A percentile compares a stretch with the other conserved stretches of the same genome.
These are phyloP conservation scores for Cyphomyrus discorhynchus DNA, from an alignment of 2,113 vertebrate species.

Conservation along the genomic window DNA sequence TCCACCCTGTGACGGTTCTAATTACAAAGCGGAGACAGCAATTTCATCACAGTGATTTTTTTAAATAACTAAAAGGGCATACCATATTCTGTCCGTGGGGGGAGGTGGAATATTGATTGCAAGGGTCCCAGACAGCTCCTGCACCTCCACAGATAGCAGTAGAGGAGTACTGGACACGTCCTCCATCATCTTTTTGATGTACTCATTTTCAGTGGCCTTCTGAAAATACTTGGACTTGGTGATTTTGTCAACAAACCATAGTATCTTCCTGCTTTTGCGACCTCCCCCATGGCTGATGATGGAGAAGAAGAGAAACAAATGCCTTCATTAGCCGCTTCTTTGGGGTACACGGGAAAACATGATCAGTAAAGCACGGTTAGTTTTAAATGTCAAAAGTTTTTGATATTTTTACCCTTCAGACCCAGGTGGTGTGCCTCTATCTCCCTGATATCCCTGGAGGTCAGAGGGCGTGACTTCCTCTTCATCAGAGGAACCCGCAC, in stretches of 20 bases:
- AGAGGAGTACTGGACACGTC: slow-evolving; percentile 81
- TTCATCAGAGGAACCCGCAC: slow-evolving; percentile 76
- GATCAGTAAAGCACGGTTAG: not conserved
- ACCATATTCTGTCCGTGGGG: slow-evolving; percentile 78
- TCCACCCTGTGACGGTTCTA: not conserved
- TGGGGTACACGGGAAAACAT: not conserved
- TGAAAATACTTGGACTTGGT: slow-evolving; percentile 85
- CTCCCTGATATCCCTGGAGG: slow-evolving; percentile 47
- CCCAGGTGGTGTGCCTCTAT: slow-evolving; percentile 42
- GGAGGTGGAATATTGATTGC: slow-evolving; percentile 75
- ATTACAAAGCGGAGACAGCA: not conserved
- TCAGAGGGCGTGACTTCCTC: slow-evolving; percentile 62
- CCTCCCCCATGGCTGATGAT: slow-evolving; percentile 38
- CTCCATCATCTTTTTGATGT: slow-evolving; percentile 83
- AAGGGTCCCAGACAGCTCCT: slow-evolving; percentile 71
- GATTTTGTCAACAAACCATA: slow-evolving; percentile 81
- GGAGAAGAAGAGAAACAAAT: not conserved
- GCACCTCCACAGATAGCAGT: slow-evolving; percentile 78
- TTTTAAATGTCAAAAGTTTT: not conserved
- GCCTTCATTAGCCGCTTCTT: not conserved
- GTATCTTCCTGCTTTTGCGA: slow-evolving; percentile 72
- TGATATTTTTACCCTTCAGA: slow-evolving; percentile 60
- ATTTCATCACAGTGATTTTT: not conserved
- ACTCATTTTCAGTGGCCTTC: slow-evolving; percentile 78
- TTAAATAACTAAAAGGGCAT: not conserved